Percentiles rank a stretch among this genome's conserved stretches.
Conservation (phyloP, 2,113 vertebrate species). For the Cyphomyrus discorhynchus region DNA sequence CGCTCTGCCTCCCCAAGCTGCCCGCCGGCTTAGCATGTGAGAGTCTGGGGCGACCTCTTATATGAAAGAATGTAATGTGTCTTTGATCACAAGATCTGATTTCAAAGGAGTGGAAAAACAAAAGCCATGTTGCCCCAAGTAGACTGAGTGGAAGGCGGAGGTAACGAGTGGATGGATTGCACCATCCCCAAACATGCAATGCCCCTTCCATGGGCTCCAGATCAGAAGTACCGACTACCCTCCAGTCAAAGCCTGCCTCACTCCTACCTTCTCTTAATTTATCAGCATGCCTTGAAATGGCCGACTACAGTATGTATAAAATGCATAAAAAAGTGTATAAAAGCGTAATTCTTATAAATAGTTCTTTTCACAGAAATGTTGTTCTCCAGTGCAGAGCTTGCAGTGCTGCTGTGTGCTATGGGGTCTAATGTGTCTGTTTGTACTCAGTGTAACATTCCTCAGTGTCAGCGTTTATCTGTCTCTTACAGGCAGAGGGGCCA, state of each 20-base stretch:
- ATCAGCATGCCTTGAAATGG: not conserved
- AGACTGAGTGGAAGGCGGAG: constrained; percentile 17
- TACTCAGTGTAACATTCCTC: constrained; percentile 45
- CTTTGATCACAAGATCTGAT: not conserved
- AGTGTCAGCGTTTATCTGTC: constrained; percentile 56
- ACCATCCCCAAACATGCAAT: constrained; percentile 7
- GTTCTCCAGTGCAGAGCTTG: not conserved
- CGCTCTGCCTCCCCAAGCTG: not conserved
- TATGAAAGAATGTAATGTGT: not conserved
- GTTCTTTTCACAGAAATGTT: not conserved
- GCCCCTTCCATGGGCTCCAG: not conserved
- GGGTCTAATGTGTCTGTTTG: constrained; percentile 33
- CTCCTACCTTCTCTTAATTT: not conserved
- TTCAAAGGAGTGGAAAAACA: not conserved
- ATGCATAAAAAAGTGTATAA: not conserved
- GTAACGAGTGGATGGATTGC: constrained; percentile 7
- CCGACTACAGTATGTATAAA: not conserved
- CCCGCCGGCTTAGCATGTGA: not conserved
- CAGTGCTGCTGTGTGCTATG: not conserved
- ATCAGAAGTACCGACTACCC: not conserved
- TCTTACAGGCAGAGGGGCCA: constrained; percentile 42
- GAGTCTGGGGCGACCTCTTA: not conserved
- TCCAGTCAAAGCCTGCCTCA: not conserved
- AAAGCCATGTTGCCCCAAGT: not conserved
- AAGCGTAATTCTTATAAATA: not conserved